Evolutionary conservation across 2,797 vertebrate species (phyloP), one percentile per base, ranked within the genome.

Genomic region (Sebastes elongatus): DNA sequence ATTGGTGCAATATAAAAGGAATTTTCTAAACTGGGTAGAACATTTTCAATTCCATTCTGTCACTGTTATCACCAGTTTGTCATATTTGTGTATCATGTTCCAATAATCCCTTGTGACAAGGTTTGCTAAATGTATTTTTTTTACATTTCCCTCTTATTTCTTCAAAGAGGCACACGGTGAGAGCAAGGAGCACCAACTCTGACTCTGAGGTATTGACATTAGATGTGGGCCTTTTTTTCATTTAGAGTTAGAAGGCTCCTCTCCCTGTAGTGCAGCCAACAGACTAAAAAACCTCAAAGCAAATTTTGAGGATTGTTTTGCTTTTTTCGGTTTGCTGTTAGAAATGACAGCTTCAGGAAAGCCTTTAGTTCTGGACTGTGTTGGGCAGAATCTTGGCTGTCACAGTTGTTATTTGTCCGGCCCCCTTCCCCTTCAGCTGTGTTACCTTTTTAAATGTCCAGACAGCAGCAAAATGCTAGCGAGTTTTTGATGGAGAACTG

Each of bases 101-200:
- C 86, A 83, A 78, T 86, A 93, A 94, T 92, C 92, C 89, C 80
- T 38, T 55, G 60, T 92, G 90, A 94, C 91, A 91, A 88, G 71
- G 80, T 90, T 82, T 88, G 85, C 65, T 82, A 89, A 88, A 86
- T 85, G 32, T 81, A 82, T 75, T 80, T 89, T 84, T 83, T 83
- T 73, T 65, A 71, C 76, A 78, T 78, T 88, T 88, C 35, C 30
- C 71, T 78, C 78, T 76, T 73, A 81, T 88, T 91, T 88, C 79
- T 84, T 86, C 76, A 84, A 88, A 89, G 74, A 78, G 60, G 4
- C 49, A n/a, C 69, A 65, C 52, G 83, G 86, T 57, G 63, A 67
- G 72, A 78, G 78, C 75, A 76, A 86, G 71, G 59, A 89, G 74
- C 78, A 82, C 27, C 74, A 83, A 88, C 84, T 74, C 71, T 57